A percentile compares a stretch with the other conserved stretches of the same genome.
phyloP scores from a whole-genome alignment of 2,888 invertebrate species.

The Brachyptera risi region DNA sequence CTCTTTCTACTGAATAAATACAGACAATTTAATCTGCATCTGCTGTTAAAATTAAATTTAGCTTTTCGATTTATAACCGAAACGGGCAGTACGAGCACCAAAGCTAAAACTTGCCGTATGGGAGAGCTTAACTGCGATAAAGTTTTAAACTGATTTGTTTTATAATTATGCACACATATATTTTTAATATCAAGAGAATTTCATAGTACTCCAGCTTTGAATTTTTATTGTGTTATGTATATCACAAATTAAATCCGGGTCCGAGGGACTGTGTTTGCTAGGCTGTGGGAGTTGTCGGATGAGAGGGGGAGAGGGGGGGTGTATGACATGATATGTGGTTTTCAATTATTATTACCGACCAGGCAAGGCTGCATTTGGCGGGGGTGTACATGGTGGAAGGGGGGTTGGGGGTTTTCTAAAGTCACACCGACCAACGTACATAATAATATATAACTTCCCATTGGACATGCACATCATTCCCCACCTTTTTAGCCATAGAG shows the following conservation, averaged over 20 bases:
- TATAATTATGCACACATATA: slow-evolving; percentile 19
- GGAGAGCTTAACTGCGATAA: slow-evolving; percentile 13
- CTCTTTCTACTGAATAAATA: too few species aligned
- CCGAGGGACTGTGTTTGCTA: too few species aligned
- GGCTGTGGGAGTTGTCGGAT: neutral
- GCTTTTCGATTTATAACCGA: slow-evolving; percentile 21
- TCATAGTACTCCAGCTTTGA: neutral
- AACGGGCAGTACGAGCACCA: too few species aligned
- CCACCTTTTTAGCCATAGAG: slow-evolving; percentile 7
- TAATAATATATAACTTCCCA: slow-evolving; percentile 22
- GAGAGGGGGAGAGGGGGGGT: neutral
- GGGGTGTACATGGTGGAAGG: slow-evolving; percentile 1
- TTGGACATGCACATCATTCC: slow-evolving; percentile 22
- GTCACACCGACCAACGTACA: neutral
- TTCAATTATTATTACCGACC: slow-evolving; percentile 25
- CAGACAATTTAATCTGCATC: slow-evolving; percentile 16
- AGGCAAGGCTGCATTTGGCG: slow-evolving; percentile 10
- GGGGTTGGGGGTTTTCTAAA: too few species aligned
- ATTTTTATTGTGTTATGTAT: neutral
- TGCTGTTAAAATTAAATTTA: slow-evolving; percentile 16
- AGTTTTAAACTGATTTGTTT: slow-evolving; percentile 16
- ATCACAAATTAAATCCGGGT: slow-evolving; percentile 30
- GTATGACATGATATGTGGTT: slow-evolving; percentile 29
- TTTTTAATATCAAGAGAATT: slow-evolving; percentile 20
- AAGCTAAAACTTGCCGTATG: neutral